Evolutionary conservation across 2,113 vertebrate species (phyloP), one percentile per base, ranked within the genome.

Genomic region (Pelmatolapia mariae): DNA sequence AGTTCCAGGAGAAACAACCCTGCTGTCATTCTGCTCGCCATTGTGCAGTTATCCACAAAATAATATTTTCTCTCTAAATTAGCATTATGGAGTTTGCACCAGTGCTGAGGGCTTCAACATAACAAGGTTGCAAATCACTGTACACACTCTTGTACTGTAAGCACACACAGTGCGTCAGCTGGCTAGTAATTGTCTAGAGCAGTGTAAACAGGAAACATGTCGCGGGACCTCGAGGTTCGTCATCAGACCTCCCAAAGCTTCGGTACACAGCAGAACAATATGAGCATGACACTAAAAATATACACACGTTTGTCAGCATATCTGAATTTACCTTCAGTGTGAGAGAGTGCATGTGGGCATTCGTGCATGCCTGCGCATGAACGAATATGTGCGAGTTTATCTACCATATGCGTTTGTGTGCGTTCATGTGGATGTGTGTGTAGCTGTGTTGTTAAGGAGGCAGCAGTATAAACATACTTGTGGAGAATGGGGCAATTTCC

Each of bases 201-300:
- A 86, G 80, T 80, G 91, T 96, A 95, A 95, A 94, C 94, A 95
- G 95, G 95, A 95, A 95, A 56, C 71, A 81, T 84, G 87, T 87
- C 19, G 66, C 86, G 29, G 89, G 89, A 93, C 89, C 82, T 80
- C 38, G 6, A n/a, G 53, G 89, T 89, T 92, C 45, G 85, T 94
- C 95, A 93, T 87, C 87, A 59, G 91, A 92, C 93, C 91, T 92
- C 90, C 90, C 91, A 92, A 85, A 86, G 90, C 66, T 85, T 86
- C 26, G 7, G 86, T 82, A 66, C 73, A 86, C 81, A 68, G n/a
- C 33, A 89, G 68, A 94, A 95, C 92, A 95, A 93, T 94, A 80
- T 18, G 3, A 84, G 26, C 66, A 40, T 80, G 66, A 84, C 63
- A 81, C 90, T 94, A 93, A 95, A 92, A 94, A 95, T 92, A 94